Evolutionary conservation across 2,797 vertebrate genomes (phyloP).

Genomic region (Serranus cabrilla): DNA sequence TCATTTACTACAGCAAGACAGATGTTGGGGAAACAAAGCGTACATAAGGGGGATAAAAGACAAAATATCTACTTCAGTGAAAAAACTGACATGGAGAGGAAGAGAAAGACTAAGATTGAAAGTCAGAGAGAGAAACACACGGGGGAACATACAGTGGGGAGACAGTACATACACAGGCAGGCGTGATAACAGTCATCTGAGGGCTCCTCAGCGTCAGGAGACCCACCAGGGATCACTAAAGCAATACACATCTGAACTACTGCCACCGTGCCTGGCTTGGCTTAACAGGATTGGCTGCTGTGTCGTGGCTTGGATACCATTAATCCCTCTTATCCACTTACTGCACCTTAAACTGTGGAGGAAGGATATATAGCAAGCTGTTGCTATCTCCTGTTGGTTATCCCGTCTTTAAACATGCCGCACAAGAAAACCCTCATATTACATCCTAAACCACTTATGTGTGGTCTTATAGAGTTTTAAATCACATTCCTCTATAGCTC

Average conservation of each 20-base stretch:
- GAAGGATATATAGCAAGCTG: slow-evolving; percentile 45
- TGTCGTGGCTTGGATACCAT: slow-evolving; percentile 67
- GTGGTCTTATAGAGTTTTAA: not conserved
- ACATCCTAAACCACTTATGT: slow-evolving; percentile 21
- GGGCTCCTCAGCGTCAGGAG: slow-evolving; percentile 48
- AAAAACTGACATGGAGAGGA: not conserved
- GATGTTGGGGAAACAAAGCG: not conserved
- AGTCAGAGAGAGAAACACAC: not conserved
- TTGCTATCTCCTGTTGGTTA: slow-evolving; percentile 39
- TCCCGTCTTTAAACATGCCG: slow-evolving; percentile 29
- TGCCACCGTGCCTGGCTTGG: slow-evolving; percentile 45
- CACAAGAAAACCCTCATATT: slow-evolving; percentile 20
- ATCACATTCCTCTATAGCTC: slow-evolving; percentile 9
- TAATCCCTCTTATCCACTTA: slow-evolving; percentile 82
- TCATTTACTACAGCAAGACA: not conserved
- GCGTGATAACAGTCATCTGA: slow-evolving; percentile 27
- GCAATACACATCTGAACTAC: slow-evolving; percentile 31
- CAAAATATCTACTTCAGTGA: not conserved
- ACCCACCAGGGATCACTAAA: slow-evolving; percentile 37
- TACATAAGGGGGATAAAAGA: not conserved
- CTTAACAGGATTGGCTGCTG: slow-evolving; percentile 78
- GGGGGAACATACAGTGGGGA: slow-evolving; percentile 18
- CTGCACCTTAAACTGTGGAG: slow-evolving; percentile 72
- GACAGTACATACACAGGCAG: slow-evolving; percentile 6
- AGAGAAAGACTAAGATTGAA: not conserved